Conservation (phyloP, 2,113 vertebrate genomes). For the Burhinus oedicnemus region DNA sequence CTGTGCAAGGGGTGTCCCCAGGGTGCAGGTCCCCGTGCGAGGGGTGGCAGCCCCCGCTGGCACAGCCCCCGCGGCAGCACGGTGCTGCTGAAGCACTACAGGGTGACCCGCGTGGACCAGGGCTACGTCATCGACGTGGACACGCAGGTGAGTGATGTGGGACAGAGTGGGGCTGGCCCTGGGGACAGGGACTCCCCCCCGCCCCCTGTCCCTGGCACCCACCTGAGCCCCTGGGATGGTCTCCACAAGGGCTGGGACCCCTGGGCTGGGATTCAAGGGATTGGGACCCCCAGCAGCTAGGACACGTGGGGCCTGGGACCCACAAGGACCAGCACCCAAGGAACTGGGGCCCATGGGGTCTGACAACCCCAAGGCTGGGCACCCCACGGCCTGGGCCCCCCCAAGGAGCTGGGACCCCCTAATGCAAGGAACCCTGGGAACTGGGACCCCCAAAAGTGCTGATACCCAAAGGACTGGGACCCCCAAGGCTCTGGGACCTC, state of each 20-base stretch:
- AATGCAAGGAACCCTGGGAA: too few relatives aligned
- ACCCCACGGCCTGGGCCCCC: not conserved
- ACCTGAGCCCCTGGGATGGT: too few relatives aligned
- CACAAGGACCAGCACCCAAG: not conserved
- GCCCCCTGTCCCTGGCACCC: not conserved
- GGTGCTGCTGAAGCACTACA: conserved; percentile 78
- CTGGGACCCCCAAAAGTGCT: not conserved
- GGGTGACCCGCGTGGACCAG: conserved; percentile 40
- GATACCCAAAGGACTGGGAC: too few relatives aligned
- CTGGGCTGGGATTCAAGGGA: not conserved
- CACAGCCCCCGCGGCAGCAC: not conserved
- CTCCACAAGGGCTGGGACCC: too few relatives aligned
- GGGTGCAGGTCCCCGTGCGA: too few relatives aligned
- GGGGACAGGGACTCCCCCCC: not conserved
- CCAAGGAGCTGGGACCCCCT: not conserved
- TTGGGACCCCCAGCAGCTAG: not conserved
- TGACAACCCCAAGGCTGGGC: too few relatives aligned
- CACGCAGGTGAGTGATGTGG: conserved; percentile 72
- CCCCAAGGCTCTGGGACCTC: not conserved
- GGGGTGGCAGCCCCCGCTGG: not conserved
- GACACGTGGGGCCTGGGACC: not conserved
- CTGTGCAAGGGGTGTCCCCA: not conserved
- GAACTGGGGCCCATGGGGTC: not conserved
- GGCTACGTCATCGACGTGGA: conserved; percentile 80
- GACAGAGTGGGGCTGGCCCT: not conserved